Base-by-base conservation (phyloP, 2,888 invertebrate genomes). In the Diaphora mendica region DNA sequence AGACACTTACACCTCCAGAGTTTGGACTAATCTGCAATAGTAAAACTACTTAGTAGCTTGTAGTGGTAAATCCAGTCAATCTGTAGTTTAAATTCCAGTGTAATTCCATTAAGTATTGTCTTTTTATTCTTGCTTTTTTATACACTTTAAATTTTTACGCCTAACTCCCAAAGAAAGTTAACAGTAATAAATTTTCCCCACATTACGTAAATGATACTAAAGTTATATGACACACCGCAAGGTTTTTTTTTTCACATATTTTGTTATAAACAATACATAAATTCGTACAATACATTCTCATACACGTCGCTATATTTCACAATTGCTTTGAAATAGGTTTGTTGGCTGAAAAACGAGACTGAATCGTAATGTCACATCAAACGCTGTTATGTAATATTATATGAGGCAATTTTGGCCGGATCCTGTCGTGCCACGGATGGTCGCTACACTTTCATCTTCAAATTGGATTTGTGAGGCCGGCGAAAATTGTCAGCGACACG, bases 381-480 rank as follows among this genome's bases (percentile, higher is more conserved):
- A 71, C 68, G 71, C 68, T 76, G 73, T 79, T 75, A 68, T 67
- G 70, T 73, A 72, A 73, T 77, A 77, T 82, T 73, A 80, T 67
- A 77, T 73, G 71, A 67, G 71, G 75, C 83, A 79, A 82, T 77
- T 77, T 74, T 65, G 1, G 39, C 62, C 39, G 35, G 35, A 74
- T 64, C 81, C 42, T 74, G 64, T 64, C 68, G 68, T 68, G 69
- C 71, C 76, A 73, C 70, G 68, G 75, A 35, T 39, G 71, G 71
- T 69, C 65, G 67, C 48, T 59, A 73, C 73, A 78, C 80, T 83
- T 82, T 79, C 81, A 83, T 84, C 82, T 76, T 72, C 81, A 86
- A 86, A 87, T 88, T 87, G 79, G 76, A 86, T 88, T 85, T 81
- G 70, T 74, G 64, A 73, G 82, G 79, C 70, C 73, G 68, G 23